phyloP scores from a whole-genome alignment of 2,888 invertebrate species.

The Microplitis deprimator region DNA sequence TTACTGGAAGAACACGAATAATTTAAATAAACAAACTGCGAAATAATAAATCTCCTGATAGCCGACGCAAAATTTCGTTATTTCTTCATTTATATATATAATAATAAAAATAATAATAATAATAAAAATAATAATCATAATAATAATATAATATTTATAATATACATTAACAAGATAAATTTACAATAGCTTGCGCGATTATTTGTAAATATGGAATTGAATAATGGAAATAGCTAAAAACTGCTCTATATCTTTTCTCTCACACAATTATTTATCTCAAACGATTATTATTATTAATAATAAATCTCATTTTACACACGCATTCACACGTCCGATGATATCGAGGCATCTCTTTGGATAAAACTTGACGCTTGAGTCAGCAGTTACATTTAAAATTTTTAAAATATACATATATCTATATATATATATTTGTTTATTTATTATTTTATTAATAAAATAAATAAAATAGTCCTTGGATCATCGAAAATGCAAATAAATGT shows the following conservation, averaged over 20 bases:
- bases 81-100: constrained; percentile 29
- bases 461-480: background rate
- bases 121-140: constrained; percentile 31
- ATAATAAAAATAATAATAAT: background rate
- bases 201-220: constrained; percentile 39
- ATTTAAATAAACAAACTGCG: background rate
- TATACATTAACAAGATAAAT: constrained; percentile 21
- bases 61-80: constrained; percentile 26
- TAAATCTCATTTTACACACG: background rate
- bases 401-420: background rate
- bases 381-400: background rate
- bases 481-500: constrained; percentile 1
- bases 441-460: background rate
- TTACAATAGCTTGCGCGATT: constrained; percentile 26
- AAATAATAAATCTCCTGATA: constrained; percentile 14
- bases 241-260: constrained; percentile 8
- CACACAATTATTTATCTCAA: background rate
- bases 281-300: background rate
- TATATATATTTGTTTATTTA: no score
- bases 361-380: constrained; percentile 9
- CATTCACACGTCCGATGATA: constrained; percentile 11
- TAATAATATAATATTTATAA: constrained; percentile 34
- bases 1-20: constrained; percentile 1
- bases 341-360: constrained; percentile 27
- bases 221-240: constrained; percentile 23